Evolutionary conservation across 1,140 invertebrate genomes (phyloP).

Genomic region (Lutraria rhynchaena): DNA sequence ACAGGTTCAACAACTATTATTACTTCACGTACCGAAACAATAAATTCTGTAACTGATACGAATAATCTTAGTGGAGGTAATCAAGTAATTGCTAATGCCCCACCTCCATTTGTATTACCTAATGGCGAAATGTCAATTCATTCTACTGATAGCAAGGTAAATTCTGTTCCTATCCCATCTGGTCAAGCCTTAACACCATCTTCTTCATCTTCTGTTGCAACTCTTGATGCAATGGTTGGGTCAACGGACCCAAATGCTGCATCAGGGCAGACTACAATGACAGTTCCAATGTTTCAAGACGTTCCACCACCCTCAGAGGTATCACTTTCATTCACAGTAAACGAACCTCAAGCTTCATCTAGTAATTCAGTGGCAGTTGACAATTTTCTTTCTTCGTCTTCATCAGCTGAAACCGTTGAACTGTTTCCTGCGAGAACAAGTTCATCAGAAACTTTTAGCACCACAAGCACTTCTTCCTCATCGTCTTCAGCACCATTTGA

Average conservation of each 20-base stretch:
- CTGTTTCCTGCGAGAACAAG: neutral
- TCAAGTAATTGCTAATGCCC: conserved; percentile 22
- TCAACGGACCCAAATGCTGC: neutral
- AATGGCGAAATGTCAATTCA: conserved; percentile 32
- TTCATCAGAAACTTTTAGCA: neutral
- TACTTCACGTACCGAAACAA: too few species aligned
- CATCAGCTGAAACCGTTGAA: neutral
- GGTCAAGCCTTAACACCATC: neutral
- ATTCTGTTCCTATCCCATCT: neutral
- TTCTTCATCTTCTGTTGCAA: neutral
- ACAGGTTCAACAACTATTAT: too few species aligned
- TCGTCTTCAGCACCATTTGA: neutral
- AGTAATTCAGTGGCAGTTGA: neutral
- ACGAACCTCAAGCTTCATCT: neutral
- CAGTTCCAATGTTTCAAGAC: too few species aligned
- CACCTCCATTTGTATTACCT: conserved; percentile 33
- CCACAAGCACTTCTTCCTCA: neutral
- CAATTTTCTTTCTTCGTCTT: neutral
- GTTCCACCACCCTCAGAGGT: too few species aligned
- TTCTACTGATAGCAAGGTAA: neutral
- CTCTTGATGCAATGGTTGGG: neutral
- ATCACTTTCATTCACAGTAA: too few species aligned
- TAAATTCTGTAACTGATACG: neutral
- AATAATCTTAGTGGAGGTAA: conserved; percentile 26
- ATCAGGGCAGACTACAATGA: neutral